Base-by-base conservation (phyloP, 2,797 vertebrate genomes). In the Amblyraja radiata region DNA sequence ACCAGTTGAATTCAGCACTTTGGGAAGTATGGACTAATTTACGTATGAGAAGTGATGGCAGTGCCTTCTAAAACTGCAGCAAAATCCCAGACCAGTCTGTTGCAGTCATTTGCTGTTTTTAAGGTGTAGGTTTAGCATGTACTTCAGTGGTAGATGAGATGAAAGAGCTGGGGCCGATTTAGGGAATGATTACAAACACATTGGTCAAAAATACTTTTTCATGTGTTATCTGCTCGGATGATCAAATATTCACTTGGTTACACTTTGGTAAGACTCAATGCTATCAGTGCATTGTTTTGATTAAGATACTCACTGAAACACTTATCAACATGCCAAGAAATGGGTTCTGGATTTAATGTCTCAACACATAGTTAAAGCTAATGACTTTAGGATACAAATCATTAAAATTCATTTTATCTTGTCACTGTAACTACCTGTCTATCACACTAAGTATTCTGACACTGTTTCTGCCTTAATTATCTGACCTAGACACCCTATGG, bases 401-500 rank as follows among this genome's bases (percentile, higher is more conserved):
- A 90, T 73, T 46, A 90, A 73, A 73, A 73, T 25, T 25, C 21
- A 90, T 7, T 73, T 71, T 23, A 73, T 73, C 36, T 18, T 46
- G 36, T 90, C 68, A 73, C 63, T 46, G 68, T 25, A 65, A 73
- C 88, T 90, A 18, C 21, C 88, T 23, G 88, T 71, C 65, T 90
- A 32, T 71, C 88, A 90, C 23, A 36, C 88, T 90, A 90, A 90
- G 71, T 90, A 90, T 46, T 65, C 16, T 90, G 88, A 73, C 65
- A 90, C 65, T 39, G 32, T 71, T 46, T 71, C 65, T 73, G 88
- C 88, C 93, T 90, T 39, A 61, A 28, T 93, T 93, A 94, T 93
- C 36, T 93, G 93, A 95, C 94, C 95, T 94, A 94, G 93, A 95
- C 95, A 95, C 94, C 93, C 95, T 93, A 93, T 93, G 93, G 71